Evolutionary conservation across 1,140 invertebrate species (phyloP).

Genomic region (Drosophila kohkoa): DNA sequence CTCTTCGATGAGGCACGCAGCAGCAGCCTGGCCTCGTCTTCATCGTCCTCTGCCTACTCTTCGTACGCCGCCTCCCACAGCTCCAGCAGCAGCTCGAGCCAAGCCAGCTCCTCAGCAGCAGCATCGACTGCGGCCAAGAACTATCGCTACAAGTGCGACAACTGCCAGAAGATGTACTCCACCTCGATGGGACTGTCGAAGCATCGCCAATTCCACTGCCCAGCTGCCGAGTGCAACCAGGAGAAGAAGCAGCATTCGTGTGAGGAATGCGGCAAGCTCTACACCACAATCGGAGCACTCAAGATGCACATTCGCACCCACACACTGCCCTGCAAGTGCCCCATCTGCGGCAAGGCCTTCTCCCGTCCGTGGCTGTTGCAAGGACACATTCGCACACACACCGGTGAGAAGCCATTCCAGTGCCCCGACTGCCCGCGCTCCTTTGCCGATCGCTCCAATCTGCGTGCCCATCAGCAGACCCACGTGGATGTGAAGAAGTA

Average conservation of each 20-base stretch:
- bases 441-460: constrained; percentile 96
- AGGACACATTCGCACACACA: constrained; percentile 96
- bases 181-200: constrained; percentile 97
- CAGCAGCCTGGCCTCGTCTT: constrained; percentile 71
- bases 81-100: not conserved
- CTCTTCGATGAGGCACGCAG: constrained; percentile 79
- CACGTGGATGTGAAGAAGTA: constrained; percentile 87
- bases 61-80: constrained; percentile 86
- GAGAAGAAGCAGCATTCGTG: constrained; percentile 86
- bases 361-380: constrained; percentile 98
- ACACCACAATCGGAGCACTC: constrained; percentile 86
- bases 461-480: constrained; percentile 89
- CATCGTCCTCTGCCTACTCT: constrained; percentile 84
- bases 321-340: constrained; percentile 98
- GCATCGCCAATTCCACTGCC: constrained; percentile 98
- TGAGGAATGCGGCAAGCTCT: constrained; percentile 86
- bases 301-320: constrained; percentile 91
- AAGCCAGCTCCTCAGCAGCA: not conserved
- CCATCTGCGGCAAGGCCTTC: constrained; percentile 98
- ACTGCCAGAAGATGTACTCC: constrained; percentile 97
- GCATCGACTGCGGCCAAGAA: constrained; percentile 81
- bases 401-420: constrained; percentile 96
- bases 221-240: constrained; percentile 86
- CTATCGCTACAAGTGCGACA: constrained; percentile 93
- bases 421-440: constrained; percentile 97